Base-by-base conservation (phyloP, 2,113 vertebrate genomes). In the Myotis davidii region DNA sequence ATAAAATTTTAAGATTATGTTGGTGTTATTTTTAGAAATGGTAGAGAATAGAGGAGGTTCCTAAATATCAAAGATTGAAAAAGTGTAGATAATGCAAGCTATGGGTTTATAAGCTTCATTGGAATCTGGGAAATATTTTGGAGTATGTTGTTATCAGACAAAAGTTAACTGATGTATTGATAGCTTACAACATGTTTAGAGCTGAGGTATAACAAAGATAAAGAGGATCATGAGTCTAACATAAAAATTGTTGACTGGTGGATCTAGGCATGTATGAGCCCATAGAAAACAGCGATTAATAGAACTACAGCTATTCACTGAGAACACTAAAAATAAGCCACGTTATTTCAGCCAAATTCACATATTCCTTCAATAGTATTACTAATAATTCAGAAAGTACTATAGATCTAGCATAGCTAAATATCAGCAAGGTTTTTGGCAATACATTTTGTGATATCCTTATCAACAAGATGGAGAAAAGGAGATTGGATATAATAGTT, bases 11-110 rank as follows among this genome's bases (percentile, higher is more conserved):
- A 7, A 95, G 82, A 70, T 20, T 32, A 59, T 29, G 18, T 45
- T 82, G 37, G 50, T 94, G 27, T 2, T 39, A 89, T 92, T 94
- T 90, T 45, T 27, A 94, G 34, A 64, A 90, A 83, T 32, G 42
- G 6, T 48, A 65, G 74, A 76, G 34, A 94, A 29, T 54, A 34
- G 17, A 21, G 29, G 42, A 37, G 32, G 13, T 61, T 93, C 72
- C 45, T 65, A 48, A 48, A 67, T 6, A 67, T 4, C 2, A 59
- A 29, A 86, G 37, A 87, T 73, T 13, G 14, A 64, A 83, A 54
- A 78, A 77, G 4, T 37, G 0, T 70, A 70, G 42, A 10, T 48
- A 74, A 74, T 25, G 34, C 5, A 48, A 54, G 0, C 39, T 64
- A 6, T 50, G 29, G 3, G 76, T 18, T 50, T 90, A 21, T 6